phyloP scores from a whole-genome alignment of 2,797 vertebrate species.

The Pristis pectinata region DNA sequence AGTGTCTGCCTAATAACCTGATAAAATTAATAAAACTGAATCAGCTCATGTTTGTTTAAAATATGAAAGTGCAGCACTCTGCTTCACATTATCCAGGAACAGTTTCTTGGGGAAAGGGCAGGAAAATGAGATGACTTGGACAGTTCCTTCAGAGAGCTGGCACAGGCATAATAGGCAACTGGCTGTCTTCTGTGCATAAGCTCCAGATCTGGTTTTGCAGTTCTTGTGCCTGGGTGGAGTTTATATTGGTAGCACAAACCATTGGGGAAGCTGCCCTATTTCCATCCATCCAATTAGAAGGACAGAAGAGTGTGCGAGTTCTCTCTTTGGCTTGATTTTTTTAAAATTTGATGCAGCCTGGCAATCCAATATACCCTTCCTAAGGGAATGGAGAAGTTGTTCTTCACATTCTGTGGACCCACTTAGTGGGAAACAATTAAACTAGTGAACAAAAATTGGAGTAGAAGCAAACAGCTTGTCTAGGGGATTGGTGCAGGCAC shows the following conservation, averaged over 20 bases:
- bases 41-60: background rate
- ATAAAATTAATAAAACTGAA: conserved; percentile 8
- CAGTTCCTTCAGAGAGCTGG: background rate
- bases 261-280: background rate
- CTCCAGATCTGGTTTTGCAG: background rate
- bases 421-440: background rate
- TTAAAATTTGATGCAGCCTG: background rate
- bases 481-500: background rate
- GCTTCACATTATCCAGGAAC: background rate
- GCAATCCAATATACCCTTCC: background rate
- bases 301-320: background rate
- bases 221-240: background rate
- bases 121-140: background rate
- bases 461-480: background rate
- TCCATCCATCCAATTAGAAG: background rate
- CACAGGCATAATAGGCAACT: background rate
- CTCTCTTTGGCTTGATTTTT: background rate
- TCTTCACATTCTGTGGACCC: background rate
- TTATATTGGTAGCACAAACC: background rate
- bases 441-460: background rate
- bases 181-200: background rate
- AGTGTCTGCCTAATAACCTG: background rate
- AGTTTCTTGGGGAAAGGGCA: background rate
- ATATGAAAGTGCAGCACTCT: background rate
- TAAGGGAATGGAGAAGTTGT: background rate